Base-by-base conservation (phyloP, 2,797 vertebrate species). In the Gymnothorax reevesii region DNA sequence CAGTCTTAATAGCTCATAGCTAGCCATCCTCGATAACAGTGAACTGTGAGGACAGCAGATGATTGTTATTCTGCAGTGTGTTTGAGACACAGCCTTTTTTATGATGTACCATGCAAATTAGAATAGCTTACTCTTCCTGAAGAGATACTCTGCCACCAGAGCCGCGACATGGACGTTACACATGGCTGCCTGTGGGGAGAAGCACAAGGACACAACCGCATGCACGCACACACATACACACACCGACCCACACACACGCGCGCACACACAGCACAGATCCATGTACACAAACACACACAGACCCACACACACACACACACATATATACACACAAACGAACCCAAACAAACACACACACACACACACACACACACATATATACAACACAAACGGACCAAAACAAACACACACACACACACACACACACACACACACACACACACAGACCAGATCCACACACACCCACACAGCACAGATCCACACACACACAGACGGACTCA, bases 131-230 rank as follows among this genome's bases (percentile, higher is more conserved):
- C 99, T 99, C 96, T 98, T 99, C 88, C 98, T 95, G 95, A 98
- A 93, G 85, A 99, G 95, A 93, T 99, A 99, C 91, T 99, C 98
- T 1, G 98, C 98, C 85, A 99, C 97, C 0, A 99, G 94, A 0
- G 98, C 98, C 71, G 98, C 97, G 52, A 99, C 96, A 0, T 99
- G 99, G 86, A 99, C 94, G 0, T 97, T 97, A 89, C 98, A 99
- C 99, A 99, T 99, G 52, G 98, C 98, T 83, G 97, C 98, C 99
- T 99, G 94, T 25, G 91, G 87, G 92, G 90, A 95, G 64, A 90
- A 89, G 22, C 3, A 69, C 2, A 42, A 5, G 12, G 12, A 80
- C 49, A 54, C 79, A 82, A 20, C 2, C 2, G 27, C 80, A 25
- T 22, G 20, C 49, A 17, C 12, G 9, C 73, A 12, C 15, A 4